Percentiles rank a stretch among this genome's conserved stretches.
Evolutionary conservation across 2,797 vertebrate species (phyloP).

Genomic region (Cheirogaleus major): DNA sequence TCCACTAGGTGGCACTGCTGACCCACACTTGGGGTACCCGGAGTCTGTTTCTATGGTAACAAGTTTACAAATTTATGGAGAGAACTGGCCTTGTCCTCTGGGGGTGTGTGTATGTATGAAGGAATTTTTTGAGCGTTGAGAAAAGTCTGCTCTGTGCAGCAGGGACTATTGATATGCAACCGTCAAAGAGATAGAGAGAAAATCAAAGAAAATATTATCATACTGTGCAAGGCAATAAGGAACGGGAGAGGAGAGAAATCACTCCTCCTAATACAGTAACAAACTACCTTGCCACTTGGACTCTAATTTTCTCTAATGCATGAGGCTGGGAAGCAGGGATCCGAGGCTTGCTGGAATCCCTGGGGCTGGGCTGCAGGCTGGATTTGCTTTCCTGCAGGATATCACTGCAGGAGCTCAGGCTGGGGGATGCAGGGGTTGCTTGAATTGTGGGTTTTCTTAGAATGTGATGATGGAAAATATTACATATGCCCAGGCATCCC

Average conservation of each 20-base stretch:
- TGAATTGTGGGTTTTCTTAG: not conserved
- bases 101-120: not conserved
- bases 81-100: conserved; percentile 11
- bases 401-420: not conserved
- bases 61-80: conserved; percentile 25
- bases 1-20: conserved; percentile 69
- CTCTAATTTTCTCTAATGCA: not conserved
- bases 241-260: not conserved
- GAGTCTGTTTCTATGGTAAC: conserved; percentile 74
- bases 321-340: not conserved
- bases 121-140: conserved; percentile 23
- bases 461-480: not conserved
- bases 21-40: not conserved
- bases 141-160: conserved; percentile 43
- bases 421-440: not conserved
- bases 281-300: not conserved
- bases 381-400: not conserved
- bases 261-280: not conserved
- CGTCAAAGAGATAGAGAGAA: not conserved
- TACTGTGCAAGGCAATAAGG: not conserved
- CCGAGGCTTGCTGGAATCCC: not conserved
- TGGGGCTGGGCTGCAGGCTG: not conserved
- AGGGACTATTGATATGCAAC: conserved; percentile 26
- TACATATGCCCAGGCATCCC: not conserved
- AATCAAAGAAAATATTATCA: not conserved